Evolutionary conservation across 2,113 vertebrate species (phyloP).

Genomic region (Turdus rufiventris): DNA sequence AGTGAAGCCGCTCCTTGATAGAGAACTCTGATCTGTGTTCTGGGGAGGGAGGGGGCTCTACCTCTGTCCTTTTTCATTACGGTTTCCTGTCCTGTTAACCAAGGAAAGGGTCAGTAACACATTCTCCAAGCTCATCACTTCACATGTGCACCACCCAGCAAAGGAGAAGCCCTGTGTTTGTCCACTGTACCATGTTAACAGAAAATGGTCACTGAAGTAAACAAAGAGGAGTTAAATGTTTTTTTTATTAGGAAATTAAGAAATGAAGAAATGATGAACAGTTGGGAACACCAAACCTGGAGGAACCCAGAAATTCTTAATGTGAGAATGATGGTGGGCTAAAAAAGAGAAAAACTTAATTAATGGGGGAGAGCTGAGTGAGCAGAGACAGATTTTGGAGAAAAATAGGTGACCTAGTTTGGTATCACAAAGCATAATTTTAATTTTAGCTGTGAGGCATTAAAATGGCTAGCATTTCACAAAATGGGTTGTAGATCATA

Average conservation of each 20-base stretch:
- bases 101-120: background rate
- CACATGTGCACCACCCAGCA: background rate
- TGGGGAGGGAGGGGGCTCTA: background rate
- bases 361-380: background rate
- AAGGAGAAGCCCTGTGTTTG: background rate
- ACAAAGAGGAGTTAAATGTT: background rate
- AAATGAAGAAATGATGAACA: rapidly evolving
- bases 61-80: background rate
- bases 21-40: background rate
- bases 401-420: background rate
- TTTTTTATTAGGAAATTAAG: background rate
- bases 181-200: too few species aligned
- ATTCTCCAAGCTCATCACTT: background rate
- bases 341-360: background rate
- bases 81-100: background rate
- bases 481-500: background rate
- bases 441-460: background rate
- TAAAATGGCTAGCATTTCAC: background rate
- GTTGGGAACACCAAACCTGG: background rate
- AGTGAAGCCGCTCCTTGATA: background rate
- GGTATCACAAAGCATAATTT: background rate
- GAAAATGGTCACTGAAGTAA: background rate
- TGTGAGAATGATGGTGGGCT: background rate
- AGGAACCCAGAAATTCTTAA: background rate
- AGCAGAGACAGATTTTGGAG: background rate